Evolutionary conservation across 2,797 vertebrate genomes (phyloP).

Genomic region (Pseudocheirus occidentalis): DNA sequence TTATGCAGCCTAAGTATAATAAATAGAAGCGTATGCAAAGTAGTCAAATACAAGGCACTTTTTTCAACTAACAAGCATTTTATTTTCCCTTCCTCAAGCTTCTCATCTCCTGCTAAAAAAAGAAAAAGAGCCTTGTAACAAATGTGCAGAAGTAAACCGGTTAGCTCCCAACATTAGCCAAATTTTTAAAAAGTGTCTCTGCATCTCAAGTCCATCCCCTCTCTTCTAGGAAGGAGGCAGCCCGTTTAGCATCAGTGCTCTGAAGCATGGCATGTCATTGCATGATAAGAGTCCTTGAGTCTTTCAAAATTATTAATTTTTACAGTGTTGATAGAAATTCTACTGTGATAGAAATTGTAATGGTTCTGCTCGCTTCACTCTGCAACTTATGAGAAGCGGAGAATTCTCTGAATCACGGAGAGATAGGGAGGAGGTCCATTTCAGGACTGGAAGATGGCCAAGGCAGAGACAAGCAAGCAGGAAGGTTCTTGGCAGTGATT

Average conservation of each 20-base stretch:
- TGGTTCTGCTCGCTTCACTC: not conserved
- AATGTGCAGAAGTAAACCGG: not conserved
- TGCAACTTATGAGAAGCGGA: not conserved
- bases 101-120: not conserved
- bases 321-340: not conserved
- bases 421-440: not conserved
- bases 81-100: not conserved
- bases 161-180: not conserved
- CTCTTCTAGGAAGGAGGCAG: not conserved
- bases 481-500: not conserved
- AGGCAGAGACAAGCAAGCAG: not conserved
- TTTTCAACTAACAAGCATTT: not conserved
- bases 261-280: not conserved
- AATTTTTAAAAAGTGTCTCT: not conserved
- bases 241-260: not conserved
- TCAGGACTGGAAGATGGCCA: not conserved
- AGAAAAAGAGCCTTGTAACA: not conserved
- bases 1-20: not conserved
- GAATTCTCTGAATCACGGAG: not conserved
- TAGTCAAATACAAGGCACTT: not conserved
- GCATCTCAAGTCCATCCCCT: not conserved
- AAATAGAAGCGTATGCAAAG: not conserved
- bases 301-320: not conserved
- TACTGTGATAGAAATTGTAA: not conserved
- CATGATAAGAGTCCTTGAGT: not conserved